Percentiles rank a stretch among this genome's conserved stretches.
Conservation (phyloP, 2,113 vertebrate species). For the Dolichotis patagonum region DNA sequence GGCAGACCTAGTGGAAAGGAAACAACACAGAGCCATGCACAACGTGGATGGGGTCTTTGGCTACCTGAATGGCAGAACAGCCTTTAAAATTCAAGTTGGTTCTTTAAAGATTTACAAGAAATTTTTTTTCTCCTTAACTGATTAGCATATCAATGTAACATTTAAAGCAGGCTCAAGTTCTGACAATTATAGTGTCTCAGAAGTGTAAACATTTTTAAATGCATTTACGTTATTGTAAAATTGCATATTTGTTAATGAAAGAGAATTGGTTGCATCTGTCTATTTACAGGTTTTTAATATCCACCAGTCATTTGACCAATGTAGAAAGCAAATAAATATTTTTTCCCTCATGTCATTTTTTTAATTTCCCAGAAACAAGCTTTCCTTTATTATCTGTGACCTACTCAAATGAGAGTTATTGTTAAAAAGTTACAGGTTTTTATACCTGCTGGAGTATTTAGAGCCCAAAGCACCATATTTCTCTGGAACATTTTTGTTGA, state of each 20-base stretch:
- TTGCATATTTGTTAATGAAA: conserved; percentile 73
- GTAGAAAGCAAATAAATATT: conserved; percentile 63
- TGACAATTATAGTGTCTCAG: conserved; percentile 15
- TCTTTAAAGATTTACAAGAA: conserved; percentile 63
- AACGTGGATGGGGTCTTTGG: not conserved
- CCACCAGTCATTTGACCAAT: conserved; percentile 58
- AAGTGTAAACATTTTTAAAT: conserved; percentile 48
- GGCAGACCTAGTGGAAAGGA: conserved; percentile 42
- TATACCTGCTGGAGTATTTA: not conserved
- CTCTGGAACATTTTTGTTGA: conserved; percentile 56
- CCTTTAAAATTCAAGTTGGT: conserved; percentile 53
- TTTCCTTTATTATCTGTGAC: conserved; percentile 69
- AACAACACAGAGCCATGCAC: conserved; percentile 25
- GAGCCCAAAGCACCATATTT: conserved; percentile 60
- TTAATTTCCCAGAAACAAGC: conserved; percentile 76
- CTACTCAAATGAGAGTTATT: conserved; percentile 44
- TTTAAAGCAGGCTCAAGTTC: conserved; percentile 50
- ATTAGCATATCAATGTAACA: conserved; percentile 40
- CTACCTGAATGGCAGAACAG: conserved; percentile 2
- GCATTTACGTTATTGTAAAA: conserved; percentile 66
- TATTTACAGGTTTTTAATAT: conserved; percentile 79
- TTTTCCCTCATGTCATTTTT: conserved; percentile 45
- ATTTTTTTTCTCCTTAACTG: not conserved
- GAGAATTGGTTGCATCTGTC: conserved; percentile 81
- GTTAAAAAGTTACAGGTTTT: conserved; percentile 70